Base-by-base conservation (phyloP, 2,113 vertebrate species). In the Nothocercus julius region DNA sequence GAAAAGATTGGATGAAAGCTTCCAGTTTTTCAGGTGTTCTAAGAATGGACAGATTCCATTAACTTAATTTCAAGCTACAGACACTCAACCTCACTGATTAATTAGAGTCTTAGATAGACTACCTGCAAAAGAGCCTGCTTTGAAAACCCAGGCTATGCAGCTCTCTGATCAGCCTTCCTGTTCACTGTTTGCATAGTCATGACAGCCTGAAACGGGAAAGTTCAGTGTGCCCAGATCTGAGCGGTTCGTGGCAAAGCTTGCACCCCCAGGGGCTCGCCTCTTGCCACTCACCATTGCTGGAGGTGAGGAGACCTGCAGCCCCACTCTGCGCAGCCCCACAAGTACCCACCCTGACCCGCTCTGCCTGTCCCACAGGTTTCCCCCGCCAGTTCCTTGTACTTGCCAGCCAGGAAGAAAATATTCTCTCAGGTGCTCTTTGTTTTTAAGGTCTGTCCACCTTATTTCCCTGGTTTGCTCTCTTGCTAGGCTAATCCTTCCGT, bases 141-240 rank as follows among this genome's bases (percentile, higher is more conserved):
- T 66, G 20, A 54, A 58, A 95, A 40, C 2, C 5, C n/a, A 24
- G 27, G 44, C 49, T 34, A 69, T 4, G 4, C 49, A 45, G 3
- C 1, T 9, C 9, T 18, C 51, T 0, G 0, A 45, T 68, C 6
- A 69, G 17, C 11, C 4, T 44, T 87, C 30, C 12, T 27, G 1
- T 22, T 75, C 24, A 53, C 18, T 1, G 11, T 54, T 69, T 77
- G 5, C 61, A 24, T 6, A 16, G 21, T 34, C 51, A 18, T 32
- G 5, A 6, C 67, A 74, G 7, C 28, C 34, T 32, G 19, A 91
- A 51, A 53, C 7, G 32, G 89, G 44, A 27, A 67, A 42, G 42
- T 69, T 82, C 68, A 11, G 15, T 42, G 53, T 38, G 47, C 28
- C 34, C 28, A 79, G 28, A 15, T 0, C 0, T 4, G 5, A 69